Percentiles rank a stretch among this genome's conserved stretches.
phyloP scores from a whole-genome alignment of 2,888 invertebrate genomes.

The Melinaea menophilus region DNA sequence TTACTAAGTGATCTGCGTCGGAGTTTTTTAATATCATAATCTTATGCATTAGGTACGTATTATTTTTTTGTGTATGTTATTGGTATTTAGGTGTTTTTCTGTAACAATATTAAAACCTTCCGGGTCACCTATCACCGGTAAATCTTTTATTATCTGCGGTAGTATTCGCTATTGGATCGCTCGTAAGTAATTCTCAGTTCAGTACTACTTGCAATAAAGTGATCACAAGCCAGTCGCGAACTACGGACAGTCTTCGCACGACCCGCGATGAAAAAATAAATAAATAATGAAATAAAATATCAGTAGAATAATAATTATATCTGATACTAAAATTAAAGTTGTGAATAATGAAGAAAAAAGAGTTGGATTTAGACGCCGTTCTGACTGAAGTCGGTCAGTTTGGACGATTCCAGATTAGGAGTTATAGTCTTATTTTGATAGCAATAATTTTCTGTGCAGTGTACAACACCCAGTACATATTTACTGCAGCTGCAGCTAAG shows the following conservation, averaged over 20 bases:
- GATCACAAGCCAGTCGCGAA: too few relatives aligned
- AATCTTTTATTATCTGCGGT: too few relatives aligned
- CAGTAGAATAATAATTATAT: not conserved
- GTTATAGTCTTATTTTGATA: constrained; percentile 1
- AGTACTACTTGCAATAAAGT: too few relatives aligned
- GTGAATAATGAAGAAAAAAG: constrained; percentile 6
- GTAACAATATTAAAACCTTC: too few relatives aligned
- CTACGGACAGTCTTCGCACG: not conserved
- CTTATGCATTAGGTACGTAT: too few relatives aligned
- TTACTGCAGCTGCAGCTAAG: not conserved
- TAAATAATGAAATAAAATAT: not conserved
- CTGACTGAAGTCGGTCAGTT: constrained; percentile 6
- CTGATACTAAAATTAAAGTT: not conserved
- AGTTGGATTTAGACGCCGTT: constrained; percentile 1
- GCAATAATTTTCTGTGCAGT: constrained; percentile 6
- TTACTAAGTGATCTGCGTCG: too few relatives aligned
- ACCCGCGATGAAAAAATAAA: not conserved
- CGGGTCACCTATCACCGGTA: too few relatives aligned
- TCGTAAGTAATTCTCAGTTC: too few relatives aligned
- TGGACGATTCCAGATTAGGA: constrained; percentile 4
- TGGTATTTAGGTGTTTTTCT: too few relatives aligned
- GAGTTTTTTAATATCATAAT: too few relatives aligned
- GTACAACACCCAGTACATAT: constrained; percentile 4
- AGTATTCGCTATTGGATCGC: too few relatives aligned
- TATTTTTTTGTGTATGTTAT: too few relatives aligned